These are phyloP conservation scores for Microcebus murinus DNA, from an alignment of 2,113 vertebrate genomes.

Conservation along the genomic window DNA sequence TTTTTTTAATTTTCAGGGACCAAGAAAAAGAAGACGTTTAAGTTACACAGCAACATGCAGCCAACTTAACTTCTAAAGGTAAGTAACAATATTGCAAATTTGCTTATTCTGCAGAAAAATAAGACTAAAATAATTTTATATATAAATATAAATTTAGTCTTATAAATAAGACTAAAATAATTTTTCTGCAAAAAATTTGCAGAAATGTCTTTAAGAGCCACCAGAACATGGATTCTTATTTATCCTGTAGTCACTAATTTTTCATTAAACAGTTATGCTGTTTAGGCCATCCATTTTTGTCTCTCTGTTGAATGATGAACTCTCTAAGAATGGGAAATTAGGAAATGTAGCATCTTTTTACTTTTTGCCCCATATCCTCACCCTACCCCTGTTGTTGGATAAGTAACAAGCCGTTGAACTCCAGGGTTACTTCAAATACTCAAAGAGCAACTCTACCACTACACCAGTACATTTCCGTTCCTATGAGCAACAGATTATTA, in stretches of 20 bases:
- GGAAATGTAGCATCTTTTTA: not conserved
- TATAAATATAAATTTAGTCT: too few species aligned
- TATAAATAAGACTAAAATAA: not conserved
- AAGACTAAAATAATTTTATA: not conserved
- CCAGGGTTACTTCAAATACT: not conserved
- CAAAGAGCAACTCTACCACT: not conserved
- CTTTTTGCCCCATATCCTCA: not conserved
- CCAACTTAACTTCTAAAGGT: slow-evolving; percentile 59
- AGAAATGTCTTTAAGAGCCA: not conserved
- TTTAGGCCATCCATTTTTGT: not conserved
- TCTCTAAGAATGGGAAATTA: not conserved
- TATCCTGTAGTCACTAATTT: not conserved
- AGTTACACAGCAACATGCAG: not conserved
- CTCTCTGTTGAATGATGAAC: not conserved
- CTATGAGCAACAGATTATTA: not conserved
- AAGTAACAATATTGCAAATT: slow-evolving; percentile 58
- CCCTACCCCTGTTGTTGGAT: not conserved
- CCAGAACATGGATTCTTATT: not conserved
- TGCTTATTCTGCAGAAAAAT: slow-evolving; percentile 27
- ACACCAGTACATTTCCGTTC: not conserved
- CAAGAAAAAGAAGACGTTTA: not conserved
- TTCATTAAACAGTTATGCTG: not conserved
- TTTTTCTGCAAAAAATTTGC: not conserved
- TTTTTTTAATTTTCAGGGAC: slow-evolving; percentile 14
- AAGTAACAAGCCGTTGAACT: not conserved